Conservation (phyloP, 2,113 vertebrate genomes). For the Girardinichthys multiradiatus region DNA sequence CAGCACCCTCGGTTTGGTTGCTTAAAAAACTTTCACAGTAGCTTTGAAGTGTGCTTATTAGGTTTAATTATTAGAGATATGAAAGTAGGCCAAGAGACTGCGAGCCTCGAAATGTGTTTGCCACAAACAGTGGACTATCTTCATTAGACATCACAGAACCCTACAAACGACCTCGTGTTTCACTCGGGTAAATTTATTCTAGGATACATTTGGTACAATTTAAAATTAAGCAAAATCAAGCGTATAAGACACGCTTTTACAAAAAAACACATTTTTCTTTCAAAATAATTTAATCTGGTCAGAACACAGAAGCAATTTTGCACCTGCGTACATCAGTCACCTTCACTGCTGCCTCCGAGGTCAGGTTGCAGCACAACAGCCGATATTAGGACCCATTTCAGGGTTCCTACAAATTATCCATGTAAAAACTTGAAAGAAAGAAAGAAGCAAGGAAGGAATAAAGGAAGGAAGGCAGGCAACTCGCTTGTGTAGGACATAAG, state of each 20-base stretch:
- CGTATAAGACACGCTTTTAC: too few species aligned
- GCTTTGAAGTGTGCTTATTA: slow-evolving; percentile 53
- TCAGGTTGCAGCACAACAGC: not conserved
- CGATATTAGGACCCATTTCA: not conserved
- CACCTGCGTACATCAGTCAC: not conserved
- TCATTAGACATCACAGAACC: slow-evolving; percentile 32
- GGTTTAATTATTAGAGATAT: slow-evolving; percentile 73
- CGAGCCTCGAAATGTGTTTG: slow-evolving; percentile 27
- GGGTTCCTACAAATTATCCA: too few species aligned
- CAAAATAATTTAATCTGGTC: not conserved
- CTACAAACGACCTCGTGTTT: slow-evolving; percentile 23
- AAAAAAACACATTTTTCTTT: too few species aligned
- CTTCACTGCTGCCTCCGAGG: not conserved
- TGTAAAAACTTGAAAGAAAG: not conserved
- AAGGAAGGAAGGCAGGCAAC: not conserved
- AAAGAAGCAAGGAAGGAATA: not conserved
- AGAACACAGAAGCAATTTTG: not conserved
- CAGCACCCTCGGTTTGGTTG: slow-evolving; percentile 6
- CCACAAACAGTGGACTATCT: slow-evolving; percentile 40
- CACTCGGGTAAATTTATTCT: not conserved
- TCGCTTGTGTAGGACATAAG: too few species aligned
- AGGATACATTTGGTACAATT: slow-evolving; percentile 23
- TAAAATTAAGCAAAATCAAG: not conserved
- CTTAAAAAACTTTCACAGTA: slow-evolving; percentile 52
- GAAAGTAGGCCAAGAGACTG: slow-evolving; percentile 72